These are phyloP conservation scores for Hemicentrotus pulcherrimus DNA, from an alignment of 35 echinoderm and acorn worm genomes.

Conservation along the genomic window DNA sequence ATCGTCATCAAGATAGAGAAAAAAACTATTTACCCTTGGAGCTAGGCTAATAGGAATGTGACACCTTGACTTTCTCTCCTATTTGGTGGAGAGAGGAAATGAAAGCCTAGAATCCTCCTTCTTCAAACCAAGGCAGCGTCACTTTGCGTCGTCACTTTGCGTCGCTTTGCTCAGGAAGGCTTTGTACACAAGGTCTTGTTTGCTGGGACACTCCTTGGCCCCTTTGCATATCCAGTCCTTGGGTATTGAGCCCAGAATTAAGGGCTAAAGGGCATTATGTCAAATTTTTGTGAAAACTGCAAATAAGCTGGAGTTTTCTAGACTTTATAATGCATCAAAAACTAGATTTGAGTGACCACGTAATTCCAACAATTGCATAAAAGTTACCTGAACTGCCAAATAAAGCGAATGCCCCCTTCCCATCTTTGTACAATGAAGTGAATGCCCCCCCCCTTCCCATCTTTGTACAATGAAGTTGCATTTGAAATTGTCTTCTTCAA, in stretches of 20 bases:
- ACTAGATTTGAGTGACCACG: too few relatives aligned
- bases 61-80: neutral
- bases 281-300: neutral
- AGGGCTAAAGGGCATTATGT: neutral
- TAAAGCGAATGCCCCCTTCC: too few relatives aligned
- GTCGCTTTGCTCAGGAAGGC: slow-evolving; percentile 18
- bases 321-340: too few relatives aligned
- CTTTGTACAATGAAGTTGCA: too few relatives aligned
- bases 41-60: neutral
- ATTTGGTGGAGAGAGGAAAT: slow-evolving; percentile 21
- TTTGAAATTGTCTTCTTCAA: too few relatives aligned
- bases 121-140: neutral
- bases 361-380: too few relatives aligned
- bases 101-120: slow-evolving; percentile 30
- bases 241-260: neutral
- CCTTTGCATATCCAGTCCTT: slow-evolving; percentile 16
- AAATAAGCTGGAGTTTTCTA: too few relatives aligned
- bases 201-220: neutral
- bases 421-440: too few relatives aligned
- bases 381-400: too few relatives aligned
- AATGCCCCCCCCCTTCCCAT: too few relatives aligned
- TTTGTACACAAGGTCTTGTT: slow-evolving; percentile 36
- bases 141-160: slow-evolving; percentile 17
- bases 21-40: neutral
- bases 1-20: neutral